These are phyloP conservation scores for Connochaetes taurinus DNA, from an alignment of 2,113 vertebrate genomes.

Conservation along the genomic window DNA sequence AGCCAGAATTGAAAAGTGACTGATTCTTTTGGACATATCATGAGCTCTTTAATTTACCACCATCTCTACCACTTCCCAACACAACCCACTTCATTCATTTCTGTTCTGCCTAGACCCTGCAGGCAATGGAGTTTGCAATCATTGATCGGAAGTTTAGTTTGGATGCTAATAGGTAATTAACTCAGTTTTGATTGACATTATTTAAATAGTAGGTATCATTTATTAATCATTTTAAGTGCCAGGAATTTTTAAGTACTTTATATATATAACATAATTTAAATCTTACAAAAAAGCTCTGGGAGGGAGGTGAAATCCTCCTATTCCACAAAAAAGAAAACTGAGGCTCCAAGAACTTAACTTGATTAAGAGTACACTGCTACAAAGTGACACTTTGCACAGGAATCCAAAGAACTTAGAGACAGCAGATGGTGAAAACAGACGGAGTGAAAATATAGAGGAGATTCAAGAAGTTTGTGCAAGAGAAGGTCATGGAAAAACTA, in stretches of 20 bases:
- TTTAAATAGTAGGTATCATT: background rate
- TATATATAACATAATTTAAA: background rate
- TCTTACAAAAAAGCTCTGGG: background rate
- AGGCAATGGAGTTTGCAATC: background rate
- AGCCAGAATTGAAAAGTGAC: background rate
- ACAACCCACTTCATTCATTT: background rate
- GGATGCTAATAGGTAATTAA: background rate
- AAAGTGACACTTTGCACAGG: background rate
- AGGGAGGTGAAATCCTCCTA: background rate
- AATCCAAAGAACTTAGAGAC: background rate
- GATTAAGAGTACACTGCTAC: background rate
- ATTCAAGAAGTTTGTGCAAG: background rate
- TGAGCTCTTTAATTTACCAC: background rate
- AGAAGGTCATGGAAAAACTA: background rate
- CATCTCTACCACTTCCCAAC: background rate
- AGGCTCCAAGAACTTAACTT: background rate
- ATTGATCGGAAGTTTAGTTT: background rate
- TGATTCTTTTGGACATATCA: background rate
- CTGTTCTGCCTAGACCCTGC: background rate
- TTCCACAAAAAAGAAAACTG: conserved; percentile 20
- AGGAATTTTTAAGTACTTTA: background rate
- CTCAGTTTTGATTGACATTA: background rate
- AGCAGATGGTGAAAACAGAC: conserved; percentile 35
- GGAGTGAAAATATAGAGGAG: background rate
- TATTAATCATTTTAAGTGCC: conserved; percentile 12